phyloP scores from a whole-genome alignment of 2,113 vertebrate species.

The Silurus glanis region DNA sequence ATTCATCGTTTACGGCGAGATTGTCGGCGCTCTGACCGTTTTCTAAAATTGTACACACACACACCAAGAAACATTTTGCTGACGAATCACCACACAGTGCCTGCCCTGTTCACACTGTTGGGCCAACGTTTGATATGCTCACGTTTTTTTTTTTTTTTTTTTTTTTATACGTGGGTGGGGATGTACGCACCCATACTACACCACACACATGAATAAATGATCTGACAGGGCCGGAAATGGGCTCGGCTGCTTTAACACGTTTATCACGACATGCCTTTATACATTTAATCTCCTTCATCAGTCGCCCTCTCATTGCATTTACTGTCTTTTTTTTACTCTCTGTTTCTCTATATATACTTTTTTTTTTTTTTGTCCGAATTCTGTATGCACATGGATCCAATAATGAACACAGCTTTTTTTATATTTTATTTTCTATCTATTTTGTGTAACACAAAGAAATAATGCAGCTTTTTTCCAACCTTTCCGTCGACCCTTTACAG shows the following conservation, averaged over 20 bases:
- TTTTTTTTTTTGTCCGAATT: not conserved
- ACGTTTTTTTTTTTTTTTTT: too few relatives aligned
- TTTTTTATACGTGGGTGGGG: not conserved
- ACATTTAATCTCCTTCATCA: not conserved
- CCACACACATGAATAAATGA: not conserved
- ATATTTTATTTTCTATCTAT: not conserved
- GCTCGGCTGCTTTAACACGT: not conserved
- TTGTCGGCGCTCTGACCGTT: not conserved
- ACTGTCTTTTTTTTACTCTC: not conserved
- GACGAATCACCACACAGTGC: not conserved
- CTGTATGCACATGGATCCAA: not conserved
- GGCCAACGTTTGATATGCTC: constrained; percentile 7
- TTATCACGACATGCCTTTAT: not conserved
- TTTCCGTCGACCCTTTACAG: not conserved
- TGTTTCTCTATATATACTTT: not conserved
- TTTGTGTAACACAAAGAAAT: not conserved
- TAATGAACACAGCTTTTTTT: not conserved
- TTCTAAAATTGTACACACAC: not conserved
- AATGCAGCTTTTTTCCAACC: not conserved
- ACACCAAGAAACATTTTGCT: not conserved
- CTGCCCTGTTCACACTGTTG: constrained; percentile 15
- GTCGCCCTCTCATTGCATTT: not conserved
- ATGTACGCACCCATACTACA: constrained; percentile 2
- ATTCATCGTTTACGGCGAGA: not conserved
- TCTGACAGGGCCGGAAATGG: not conserved